phyloP scores from a whole-genome alignment of 2,888 invertebrate genomes.

The Embidobia sp. region DNA sequence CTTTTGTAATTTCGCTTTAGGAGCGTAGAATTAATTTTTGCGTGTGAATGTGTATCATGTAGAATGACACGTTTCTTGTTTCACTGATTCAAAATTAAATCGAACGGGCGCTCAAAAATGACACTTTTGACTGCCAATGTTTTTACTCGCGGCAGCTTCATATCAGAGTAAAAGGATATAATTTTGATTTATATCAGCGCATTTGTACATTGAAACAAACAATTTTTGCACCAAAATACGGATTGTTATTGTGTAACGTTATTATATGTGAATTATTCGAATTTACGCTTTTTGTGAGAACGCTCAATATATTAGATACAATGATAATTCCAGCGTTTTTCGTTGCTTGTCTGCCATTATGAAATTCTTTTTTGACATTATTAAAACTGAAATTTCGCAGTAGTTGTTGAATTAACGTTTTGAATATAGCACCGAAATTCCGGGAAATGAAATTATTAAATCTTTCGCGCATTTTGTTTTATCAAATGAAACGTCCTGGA shows the following conservation, averaged over 20 bases:
- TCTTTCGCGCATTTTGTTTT: too few relatives aligned
- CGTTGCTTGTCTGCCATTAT: too few relatives aligned
- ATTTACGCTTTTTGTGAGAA: background rate
- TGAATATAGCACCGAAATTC: too few relatives aligned
- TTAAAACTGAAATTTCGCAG: too few relatives aligned
- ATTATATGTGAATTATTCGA: too few relatives aligned
- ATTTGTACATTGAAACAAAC: background rate
- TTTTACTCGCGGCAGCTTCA: slow-evolving; percentile 5
- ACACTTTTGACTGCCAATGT: background rate
- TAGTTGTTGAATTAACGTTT: too few relatives aligned
- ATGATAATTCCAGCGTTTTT: too few relatives aligned
- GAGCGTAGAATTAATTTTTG: slow-evolving; percentile 21
- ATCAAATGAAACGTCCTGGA: too few relatives aligned
- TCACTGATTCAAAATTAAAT: slow-evolving; percentile 6
- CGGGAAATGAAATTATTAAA: too few relatives aligned
- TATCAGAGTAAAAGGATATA: background rate
- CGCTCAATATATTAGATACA: background rate
- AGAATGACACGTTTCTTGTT: slow-evolving; percentile 7
- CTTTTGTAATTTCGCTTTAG: slow-evolving; percentile 1
- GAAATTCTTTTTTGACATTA: too few relatives aligned
- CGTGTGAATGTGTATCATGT: background rate
- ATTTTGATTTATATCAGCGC: background rate
- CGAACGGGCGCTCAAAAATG: background rate
- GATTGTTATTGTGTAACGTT: too few relatives aligned
- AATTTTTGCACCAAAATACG: background rate